Conservation (phyloP, 2,888 invertebrate species). For the Caenorhabditis sp. region DNA sequence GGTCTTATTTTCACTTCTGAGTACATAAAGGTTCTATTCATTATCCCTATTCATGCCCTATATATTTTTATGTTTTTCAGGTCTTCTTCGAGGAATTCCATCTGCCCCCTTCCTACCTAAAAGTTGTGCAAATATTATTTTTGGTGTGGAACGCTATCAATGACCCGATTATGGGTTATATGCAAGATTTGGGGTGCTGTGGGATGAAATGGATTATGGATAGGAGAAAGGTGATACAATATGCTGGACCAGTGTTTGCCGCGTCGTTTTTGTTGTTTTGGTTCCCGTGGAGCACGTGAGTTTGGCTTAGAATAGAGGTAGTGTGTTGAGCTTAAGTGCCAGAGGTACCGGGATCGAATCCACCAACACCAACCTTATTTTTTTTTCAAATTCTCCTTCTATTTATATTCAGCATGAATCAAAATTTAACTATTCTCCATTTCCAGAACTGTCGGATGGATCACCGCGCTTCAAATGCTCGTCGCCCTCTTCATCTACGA, state of each 20-base stretch:
- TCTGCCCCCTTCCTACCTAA: slow-evolving; percentile 42
- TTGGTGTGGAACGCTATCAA: slow-evolving; percentile 60
- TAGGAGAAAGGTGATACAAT: slow-evolving; percentile 69
- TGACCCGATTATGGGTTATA: slow-evolving; percentile 58
- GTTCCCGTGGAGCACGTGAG: slow-evolving; percentile 71
- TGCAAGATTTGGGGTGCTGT: slow-evolving; percentile 58
- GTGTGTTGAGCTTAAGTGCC: too few species aligned
- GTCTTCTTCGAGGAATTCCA: slow-evolving; percentile 55
- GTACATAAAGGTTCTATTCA: slow-evolving; percentile 25
- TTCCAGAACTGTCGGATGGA: slow-evolving; percentile 46
- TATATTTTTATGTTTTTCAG: slow-evolving; percentile 29
- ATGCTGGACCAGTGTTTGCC: slow-evolving; percentile 72
- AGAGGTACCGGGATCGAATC: too few species aligned
- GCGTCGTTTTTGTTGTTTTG: slow-evolving; percentile 72
- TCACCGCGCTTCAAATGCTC: slow-evolving; percentile 72
- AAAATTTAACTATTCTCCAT: not conserved
- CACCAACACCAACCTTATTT: too few species aligned
- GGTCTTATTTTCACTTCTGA: slow-evolving; percentile 33
- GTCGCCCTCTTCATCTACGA: slow-evolving; percentile 72
- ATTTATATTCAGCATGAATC: not conserved
- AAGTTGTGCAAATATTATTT: slow-evolving; percentile 50
- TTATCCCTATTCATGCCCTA: too few species aligned
- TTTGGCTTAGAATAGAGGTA: too few species aligned
- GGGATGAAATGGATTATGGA: slow-evolving; percentile 62
- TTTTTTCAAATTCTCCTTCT: too few species aligned